Evolutionary conservation across 2,113 vertebrate species (phyloP), one percentile per base, ranked within the genome.

Genomic region (Percina caprodes): DNA sequence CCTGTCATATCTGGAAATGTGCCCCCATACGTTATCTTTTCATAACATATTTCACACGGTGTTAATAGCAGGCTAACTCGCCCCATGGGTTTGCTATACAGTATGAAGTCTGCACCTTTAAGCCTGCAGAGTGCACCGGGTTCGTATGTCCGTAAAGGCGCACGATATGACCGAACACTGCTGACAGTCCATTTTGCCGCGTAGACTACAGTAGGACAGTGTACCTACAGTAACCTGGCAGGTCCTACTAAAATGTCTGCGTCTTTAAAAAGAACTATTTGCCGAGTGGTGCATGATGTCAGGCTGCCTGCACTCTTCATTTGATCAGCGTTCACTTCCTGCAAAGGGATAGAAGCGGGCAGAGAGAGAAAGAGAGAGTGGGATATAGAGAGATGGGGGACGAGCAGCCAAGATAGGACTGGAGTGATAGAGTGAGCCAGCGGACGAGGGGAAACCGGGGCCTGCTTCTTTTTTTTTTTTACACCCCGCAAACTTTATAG

Each of bases 271-370:
- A 86, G 51, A 88, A 92, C 69, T 93, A 79, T 89, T 87, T 80
- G 80, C 84, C 77, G 89, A 92, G 76, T 84, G 87, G 85, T 88
- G 92, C 91, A 90, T 94, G 95, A 95, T 95, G 94, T 95, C 95
- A 94, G 92, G 84, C 86, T 73, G 89, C 90, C 73, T 62, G 84
- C 90, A 87, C 86, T 79, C 92, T 93, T 87, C 94, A 87, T 91
- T 93, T 94, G 93, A 95, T 94, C 92, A 54, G 85, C 89, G 92
- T 91, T 94, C 94, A 95, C 95, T 96, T 96, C 94, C 94, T 95
- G 94, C 90, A 93, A 77, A 91, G 87, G 90, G 89, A 92, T 89
- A 93, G 86, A 89, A 84, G 88, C 89, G 92, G 83, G 69, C 87
- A 91, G 79, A 86, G 74, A 35, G 78, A 72, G 89, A 78, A 74